Base-by-base conservation (phyloP, 2,113 vertebrate species). In the Siniperca chuatsi region DNA sequence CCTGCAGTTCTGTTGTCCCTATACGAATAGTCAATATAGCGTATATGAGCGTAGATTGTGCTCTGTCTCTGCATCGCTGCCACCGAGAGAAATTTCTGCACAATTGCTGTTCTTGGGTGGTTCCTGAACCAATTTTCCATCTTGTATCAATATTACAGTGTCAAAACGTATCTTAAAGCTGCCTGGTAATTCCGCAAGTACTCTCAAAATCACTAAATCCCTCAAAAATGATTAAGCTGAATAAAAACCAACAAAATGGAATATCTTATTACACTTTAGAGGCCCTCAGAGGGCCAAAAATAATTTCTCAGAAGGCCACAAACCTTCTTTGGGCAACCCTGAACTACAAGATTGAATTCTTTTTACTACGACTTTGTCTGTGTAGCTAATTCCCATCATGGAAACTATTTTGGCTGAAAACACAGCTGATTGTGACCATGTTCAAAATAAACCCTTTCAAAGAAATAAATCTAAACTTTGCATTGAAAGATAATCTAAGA, bases 401-500 rank as follows among this genome's bases (percentile, higher is more conserved):
- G 81, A 79, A 88, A 88, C 61, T 80, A 75, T 86, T 90, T 81
- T 69, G 73, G 65, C 42, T 62, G 37, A 83, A 82, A 85, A 66
- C 60, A 64, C 79, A 61, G 75, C 79, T 57, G 87, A 86, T 84
- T 89, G 88, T 76, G 74, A 23, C 69, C 58, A 15, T 79, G 90
- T 89, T 91, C 25, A 72, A 79, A 90, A 88, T 81, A 89, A 93
- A 87, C 75, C 90, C 64, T 72, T 91, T 83, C 76, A 71, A 71
- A 57, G 65, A 78, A 74, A 42, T 52, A 90, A 84, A 89, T 80
- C 64, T 69, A 84, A 90, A 91, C 73, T 91, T 90, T 90, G 65
- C 84, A 83, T 65, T 78, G 74, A 83, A 85, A 89, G 89, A 92
- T 93, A 90, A 93, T 93, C 92, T 92, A 80, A 75, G 83, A 91